phyloP scores from a whole-genome alignment of 2,113 vertebrate species.

The Reinhardtius hippoglossoides region DNA sequence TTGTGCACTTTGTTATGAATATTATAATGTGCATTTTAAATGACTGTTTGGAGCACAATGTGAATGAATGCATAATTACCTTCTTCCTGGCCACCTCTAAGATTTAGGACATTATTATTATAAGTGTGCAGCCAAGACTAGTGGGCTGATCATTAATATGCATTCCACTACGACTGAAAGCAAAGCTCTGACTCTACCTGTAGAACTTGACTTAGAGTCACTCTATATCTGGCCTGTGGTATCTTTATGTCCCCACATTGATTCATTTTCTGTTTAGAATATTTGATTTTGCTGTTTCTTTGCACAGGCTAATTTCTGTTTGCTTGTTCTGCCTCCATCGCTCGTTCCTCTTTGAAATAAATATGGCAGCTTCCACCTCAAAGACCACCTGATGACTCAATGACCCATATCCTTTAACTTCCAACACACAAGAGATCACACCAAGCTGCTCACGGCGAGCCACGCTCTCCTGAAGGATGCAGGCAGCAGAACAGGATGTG shows the following conservation, averaged over 20 bases:
- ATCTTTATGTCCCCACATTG: background rate
- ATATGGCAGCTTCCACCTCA: slow-evolving; percentile 40
- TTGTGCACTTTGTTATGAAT: background rate
- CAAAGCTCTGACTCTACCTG: slow-evolving; percentile 6
- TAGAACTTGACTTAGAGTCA: slow-evolving; percentile 12
- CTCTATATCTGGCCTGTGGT: slow-evolving; percentile 7
- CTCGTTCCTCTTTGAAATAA: slow-evolving; percentile 34
- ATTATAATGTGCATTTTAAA: background rate
- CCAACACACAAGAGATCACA: slow-evolving; percentile 29
- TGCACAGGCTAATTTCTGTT: slow-evolving; percentile 13
- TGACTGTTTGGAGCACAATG: background rate
- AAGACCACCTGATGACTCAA: slow-evolving; percentile 46
- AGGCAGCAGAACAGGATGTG: slow-evolving; percentile 3
- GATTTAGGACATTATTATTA: slow-evolving; percentile 22
- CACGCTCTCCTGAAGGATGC: background rate
- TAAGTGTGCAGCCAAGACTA: slow-evolving; percentile 20
- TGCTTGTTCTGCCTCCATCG: background rate
- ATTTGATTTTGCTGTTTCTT: slow-evolving; percentile 17
- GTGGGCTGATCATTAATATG: slow-evolving; percentile 49
- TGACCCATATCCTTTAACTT: slow-evolving; percentile 47
- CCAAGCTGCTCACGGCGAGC: slow-evolving; percentile 9
- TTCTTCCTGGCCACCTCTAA: slow-evolving; percentile 29
- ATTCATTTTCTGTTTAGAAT: slow-evolving; percentile 12
- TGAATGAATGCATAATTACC: slow-evolving; percentile 16
- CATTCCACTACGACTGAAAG: slow-evolving; percentile 27